phyloP scores from a whole-genome alignment of 1,140 invertebrate genomes.

The Drosophila bipectinata region DNA sequence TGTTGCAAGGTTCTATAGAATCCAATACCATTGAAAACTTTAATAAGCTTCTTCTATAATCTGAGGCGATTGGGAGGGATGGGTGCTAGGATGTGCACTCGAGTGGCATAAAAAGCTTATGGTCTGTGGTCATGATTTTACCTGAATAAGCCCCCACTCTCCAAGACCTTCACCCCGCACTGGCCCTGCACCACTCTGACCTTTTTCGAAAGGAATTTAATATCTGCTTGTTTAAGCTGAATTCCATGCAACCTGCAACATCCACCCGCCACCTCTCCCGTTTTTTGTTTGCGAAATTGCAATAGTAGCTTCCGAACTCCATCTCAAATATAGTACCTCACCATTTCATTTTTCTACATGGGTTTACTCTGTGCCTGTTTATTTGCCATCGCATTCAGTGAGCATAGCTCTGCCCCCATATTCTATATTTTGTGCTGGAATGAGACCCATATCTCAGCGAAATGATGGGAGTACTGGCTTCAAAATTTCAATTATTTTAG shows the following conservation, averaged over 20 bases:
- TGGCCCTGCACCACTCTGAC: conserved; percentile 11
- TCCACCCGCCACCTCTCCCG: neutral
- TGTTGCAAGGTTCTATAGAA: neutral
- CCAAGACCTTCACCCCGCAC: neutral
- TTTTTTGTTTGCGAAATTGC: conserved; percentile 7
- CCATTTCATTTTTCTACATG: conserved; percentile 16
- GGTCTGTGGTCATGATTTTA: conserved; percentile 42
- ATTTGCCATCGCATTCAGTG: conserved; percentile 38
- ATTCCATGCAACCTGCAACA: conserved; percentile 2
- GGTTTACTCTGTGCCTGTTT: conserved; percentile 35
- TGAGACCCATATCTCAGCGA: neutral
- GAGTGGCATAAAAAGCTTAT: conserved; percentile 56
- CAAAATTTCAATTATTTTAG: conserved; percentile 7
- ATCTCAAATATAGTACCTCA: neutral
- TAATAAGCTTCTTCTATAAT: conserved; percentile 31
- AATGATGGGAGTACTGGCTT: too few species aligned
- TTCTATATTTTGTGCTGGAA: conserved; percentile 15
- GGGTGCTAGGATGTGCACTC: conserved; percentile 29
- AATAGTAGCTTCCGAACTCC: conserved; percentile 16
- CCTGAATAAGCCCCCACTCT: conserved; percentile 6
- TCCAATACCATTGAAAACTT: conserved; percentile 33
- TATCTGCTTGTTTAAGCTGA: conserved; percentile 28
- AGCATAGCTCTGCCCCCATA: conserved; percentile 20
- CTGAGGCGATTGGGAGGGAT: neutral
- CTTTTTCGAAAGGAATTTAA: conserved; percentile 39